Conservation (phyloP, 1,140 invertebrate genomes). For the Trachymyrmex cornetzi region DNA sequence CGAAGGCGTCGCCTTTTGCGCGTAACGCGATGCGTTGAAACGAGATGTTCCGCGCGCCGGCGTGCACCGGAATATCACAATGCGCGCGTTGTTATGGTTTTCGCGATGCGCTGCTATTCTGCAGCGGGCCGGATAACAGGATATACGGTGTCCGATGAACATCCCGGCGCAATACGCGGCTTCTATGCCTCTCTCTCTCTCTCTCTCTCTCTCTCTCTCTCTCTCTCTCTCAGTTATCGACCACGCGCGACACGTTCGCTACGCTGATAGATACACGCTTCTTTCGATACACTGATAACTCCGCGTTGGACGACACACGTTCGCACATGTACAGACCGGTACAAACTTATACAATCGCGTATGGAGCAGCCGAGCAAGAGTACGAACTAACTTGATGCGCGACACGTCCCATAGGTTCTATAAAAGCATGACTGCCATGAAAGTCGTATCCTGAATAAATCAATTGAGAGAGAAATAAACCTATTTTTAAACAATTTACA, state of each 20-base stretch:
- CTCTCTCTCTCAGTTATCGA: constrained; percentile 77
- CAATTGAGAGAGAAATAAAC: no score
- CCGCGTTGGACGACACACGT: constrained; percentile 9
- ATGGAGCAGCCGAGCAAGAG: not conserved
- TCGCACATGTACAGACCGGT: constrained; percentile 8
- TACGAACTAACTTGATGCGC: constrained; percentile 27
- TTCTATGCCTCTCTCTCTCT: not conserved
- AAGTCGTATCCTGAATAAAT: not conserved
- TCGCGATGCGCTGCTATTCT: constrained; percentile 77
- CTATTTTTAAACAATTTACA: no score
- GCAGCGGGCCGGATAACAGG: constrained; percentile 86
- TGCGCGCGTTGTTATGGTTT: constrained; percentile 81
- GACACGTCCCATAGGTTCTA: not conserved
- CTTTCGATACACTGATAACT: constrained; percentile 61
- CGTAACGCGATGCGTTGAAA: constrained; percentile 70
- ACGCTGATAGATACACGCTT: constrained; percentile 69
- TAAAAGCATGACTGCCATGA: not conserved
- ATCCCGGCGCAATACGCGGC: constrained; percentile 81
- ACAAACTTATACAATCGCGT: constrained; percentile 16
- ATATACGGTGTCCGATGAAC: constrained; percentile 87
- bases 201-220: not conserved
- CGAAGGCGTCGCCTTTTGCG: constrained; percentile 52
- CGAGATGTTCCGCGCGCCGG: constrained; percentile 68
- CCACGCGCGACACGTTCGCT: constrained; percentile 71
- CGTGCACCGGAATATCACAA: constrained; percentile 61